Conservation (phyloP, 64 coral and sea anemone species). For the Platygyra sinensis region DNA sequence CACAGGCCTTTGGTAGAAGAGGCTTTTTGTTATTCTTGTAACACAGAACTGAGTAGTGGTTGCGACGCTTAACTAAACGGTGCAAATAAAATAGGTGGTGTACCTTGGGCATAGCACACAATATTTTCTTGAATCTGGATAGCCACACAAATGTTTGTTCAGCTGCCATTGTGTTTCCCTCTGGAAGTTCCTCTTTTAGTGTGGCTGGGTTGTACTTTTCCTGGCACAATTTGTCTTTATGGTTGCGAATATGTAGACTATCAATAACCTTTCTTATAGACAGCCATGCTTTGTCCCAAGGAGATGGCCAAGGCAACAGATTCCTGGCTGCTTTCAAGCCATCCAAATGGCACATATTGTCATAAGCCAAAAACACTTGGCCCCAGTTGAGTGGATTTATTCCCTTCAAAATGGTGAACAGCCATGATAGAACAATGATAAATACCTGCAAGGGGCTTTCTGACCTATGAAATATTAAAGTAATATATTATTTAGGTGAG, state of each 20-base stretch:
- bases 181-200: not conserved
- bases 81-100: too few species aligned
- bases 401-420: too few species aligned
- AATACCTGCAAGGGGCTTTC: slow-evolving; percentile 28
- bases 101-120: too few species aligned
- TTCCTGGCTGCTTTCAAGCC: not conserved
- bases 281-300: not conserved
- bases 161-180: slow-evolving; percentile 8
- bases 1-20: slow-evolving; percentile 18
- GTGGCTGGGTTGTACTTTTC: not conserved
- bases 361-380: too few species aligned
- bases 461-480: not conserved
- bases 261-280: slow-evolving; percentile 29
- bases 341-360: too few species aligned
- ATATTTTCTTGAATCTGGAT: too few species aligned
- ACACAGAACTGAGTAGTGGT: slow-evolving; percentile 1
- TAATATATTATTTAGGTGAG: too few species aligned
- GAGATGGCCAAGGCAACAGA: not conserved
- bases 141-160: slow-evolving; percentile 45
- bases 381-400: too few species aligned
- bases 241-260: slow-evolving; percentile 10
- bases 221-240: not conserved
- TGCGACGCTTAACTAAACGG: too few species aligned
- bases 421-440: not conserved
- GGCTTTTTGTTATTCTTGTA: slow-evolving; percentile 30